Percentiles rank a stretch among this genome's conserved stretches.
Conservation (phyloP, 2,113 vertebrate genomes). For the Sitta europaea region DNA sequence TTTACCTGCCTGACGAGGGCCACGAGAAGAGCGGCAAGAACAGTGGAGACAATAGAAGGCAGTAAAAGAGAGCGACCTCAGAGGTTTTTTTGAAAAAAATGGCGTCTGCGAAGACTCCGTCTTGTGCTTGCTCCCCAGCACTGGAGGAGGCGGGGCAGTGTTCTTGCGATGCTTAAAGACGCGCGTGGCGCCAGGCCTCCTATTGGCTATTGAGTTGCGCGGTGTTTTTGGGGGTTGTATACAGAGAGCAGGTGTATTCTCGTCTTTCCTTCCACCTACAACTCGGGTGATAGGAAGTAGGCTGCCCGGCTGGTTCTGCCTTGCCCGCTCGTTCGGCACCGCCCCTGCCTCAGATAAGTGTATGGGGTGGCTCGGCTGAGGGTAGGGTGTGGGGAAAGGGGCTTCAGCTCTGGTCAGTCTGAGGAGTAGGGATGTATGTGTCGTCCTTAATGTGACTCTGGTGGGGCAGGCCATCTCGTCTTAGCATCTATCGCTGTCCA, state of each 20-base stretch:
- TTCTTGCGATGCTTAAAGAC: conserved; percentile 1
- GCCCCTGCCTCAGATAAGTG: not conserved
- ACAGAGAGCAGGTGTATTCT: not conserved
- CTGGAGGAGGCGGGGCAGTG: not conserved
- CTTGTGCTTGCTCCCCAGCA: not conserved
- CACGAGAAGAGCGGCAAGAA: not conserved
- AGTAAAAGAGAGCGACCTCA: not conserved
- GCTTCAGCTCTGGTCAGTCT: not conserved
- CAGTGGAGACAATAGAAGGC: not conserved
- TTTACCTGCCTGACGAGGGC: not conserved
- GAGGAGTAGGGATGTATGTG: not conserved
- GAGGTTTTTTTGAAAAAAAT: not conserved
- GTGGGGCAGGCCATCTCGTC: not conserved
- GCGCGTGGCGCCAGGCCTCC: not conserved
- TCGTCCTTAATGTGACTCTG: not conserved
- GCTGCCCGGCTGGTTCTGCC: not conserved
- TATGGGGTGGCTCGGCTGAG: not conserved
- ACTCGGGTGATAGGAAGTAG: not conserved
- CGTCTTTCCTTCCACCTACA: not conserved
- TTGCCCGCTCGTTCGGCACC: not conserved
- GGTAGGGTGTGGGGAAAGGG: not conserved
- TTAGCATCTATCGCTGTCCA: not conserved
- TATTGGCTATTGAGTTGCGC: not conserved
- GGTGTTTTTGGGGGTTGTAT: not conserved
- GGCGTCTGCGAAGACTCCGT: not conserved